These are phyloP conservation scores for Platanista minor DNA, from an alignment of 2,113 vertebrate genomes.

Conservation along the genomic window DNA sequence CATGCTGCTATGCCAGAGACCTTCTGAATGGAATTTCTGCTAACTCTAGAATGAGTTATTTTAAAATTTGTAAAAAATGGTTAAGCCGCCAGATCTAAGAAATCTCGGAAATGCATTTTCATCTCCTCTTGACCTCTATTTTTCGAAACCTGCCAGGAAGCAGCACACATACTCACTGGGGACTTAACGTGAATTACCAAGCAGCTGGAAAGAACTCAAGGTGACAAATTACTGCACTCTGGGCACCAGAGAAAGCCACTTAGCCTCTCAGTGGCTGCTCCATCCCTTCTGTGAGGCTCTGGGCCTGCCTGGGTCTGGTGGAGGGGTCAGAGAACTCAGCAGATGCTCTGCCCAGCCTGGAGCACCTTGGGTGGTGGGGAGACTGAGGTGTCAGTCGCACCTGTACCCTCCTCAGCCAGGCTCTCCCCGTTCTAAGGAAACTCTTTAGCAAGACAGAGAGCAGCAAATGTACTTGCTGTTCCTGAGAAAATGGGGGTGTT, in stretches of 20 bases:
- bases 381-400: background rate
- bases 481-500: background rate
- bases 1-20: background rate
- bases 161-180: background rate
- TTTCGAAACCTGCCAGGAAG: slow-evolving; percentile 28
- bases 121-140: slow-evolving; percentile 33
- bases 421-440: background rate
- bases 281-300: background rate
- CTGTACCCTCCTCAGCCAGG: background rate
- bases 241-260: slow-evolving; percentile 1
- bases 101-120: slow-evolving; percentile 37
- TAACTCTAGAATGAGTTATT: slow-evolving; percentile 56
- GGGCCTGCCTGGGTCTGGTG: background rate
- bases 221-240: background rate
- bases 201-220: slow-evolving; percentile 41
- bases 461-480: background rate
- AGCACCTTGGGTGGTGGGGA: background rate
- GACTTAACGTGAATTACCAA: slow-evolving; percentile 49
- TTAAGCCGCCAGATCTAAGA: slow-evolving; percentile 38
- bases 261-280: background rate
- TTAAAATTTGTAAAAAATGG: background rate
- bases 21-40: slow-evolving; percentile 41
- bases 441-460: background rate
- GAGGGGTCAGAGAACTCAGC: background rate
- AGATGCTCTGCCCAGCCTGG: background rate